These are phyloP conservation scores for Leptogaster cylindrica DNA, from an alignment of 2,888 invertebrate genomes.

Conservation along the genomic window DNA sequence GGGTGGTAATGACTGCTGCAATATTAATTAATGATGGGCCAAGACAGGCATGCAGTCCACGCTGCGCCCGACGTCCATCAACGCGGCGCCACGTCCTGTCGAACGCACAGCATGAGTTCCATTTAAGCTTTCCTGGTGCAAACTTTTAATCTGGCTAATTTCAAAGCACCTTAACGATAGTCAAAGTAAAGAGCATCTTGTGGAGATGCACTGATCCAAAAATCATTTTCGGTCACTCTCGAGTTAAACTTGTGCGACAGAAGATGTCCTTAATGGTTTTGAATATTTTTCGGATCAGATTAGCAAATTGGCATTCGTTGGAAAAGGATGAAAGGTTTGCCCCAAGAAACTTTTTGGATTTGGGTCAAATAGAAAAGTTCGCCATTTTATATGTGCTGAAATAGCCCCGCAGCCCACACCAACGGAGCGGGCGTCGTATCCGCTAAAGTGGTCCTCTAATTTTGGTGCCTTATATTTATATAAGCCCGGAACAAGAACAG, in stretches of 20 bases:
- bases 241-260: conserved; percentile 29
- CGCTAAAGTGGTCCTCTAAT: neutral
- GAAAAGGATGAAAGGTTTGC: conserved; percentile 3
- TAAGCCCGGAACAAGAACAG: conserved; percentile 6
- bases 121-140: neutral
- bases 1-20: conserved; percentile 31
- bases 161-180: conserved; percentile 23
- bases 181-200: conserved; percentile 26
- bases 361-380: conserved; percentile 31
- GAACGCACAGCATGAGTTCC: neutral
- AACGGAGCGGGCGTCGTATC: neutral
- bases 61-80: neutral
- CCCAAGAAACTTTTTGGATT: conserved; percentile 14
- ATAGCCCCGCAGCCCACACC: neutral
- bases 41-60: neutral
- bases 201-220: conserved; percentile 20
- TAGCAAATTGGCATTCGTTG: conserved; percentile 22
- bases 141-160: conserved; percentile 13
- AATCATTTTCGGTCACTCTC: conserved; percentile 28
- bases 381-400: conserved; percentile 19
- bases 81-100: neutral
- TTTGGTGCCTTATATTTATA: conserved; percentile 5
- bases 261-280: conserved; percentile 7
- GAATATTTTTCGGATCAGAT: neutral
- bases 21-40: conserved; percentile 21